Percentiles rank a stretch among this genome's conserved stretches.
Evolutionary conservation across 2,113 vertebrate species (phyloP).

Genomic region (Leptocoma aspasia): DNA sequence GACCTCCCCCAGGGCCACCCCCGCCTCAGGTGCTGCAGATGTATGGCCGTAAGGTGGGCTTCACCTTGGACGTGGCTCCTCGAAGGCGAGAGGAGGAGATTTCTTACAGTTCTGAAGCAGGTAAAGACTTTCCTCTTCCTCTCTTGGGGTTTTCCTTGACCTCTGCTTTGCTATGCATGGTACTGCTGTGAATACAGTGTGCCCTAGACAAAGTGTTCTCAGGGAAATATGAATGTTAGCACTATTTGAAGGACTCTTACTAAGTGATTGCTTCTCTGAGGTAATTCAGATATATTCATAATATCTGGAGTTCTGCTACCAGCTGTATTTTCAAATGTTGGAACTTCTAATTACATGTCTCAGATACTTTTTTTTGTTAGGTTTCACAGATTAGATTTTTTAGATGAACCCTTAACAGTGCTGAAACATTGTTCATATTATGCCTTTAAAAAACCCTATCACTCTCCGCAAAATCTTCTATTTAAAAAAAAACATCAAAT

Average conservation of each 20-base stretch:
- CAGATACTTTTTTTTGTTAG: not conserved
- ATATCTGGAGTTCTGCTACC: not conserved
- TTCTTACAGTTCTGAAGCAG: conserved; percentile 79
- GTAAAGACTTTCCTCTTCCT: conserved; percentile 39
- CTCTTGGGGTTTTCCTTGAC: not conserved
- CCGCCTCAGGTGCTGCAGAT: conserved; percentile 91
- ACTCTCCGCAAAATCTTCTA: not conserved
- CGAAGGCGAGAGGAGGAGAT: conserved; percentile 78
- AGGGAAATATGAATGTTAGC: not conserved
- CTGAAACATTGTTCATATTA: not conserved
- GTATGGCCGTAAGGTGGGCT: conserved; percentile 83
- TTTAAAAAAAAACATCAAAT: not conserved
- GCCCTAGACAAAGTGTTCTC: not conserved
- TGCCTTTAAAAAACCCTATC: not conserved
- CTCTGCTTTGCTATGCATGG: not conserved
- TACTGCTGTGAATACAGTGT: not conserved
- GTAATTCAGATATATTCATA: not conserved
- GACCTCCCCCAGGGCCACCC: conserved; percentile 92
- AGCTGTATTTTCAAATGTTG: not conserved
- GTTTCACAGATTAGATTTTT: not conserved
- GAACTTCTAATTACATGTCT: not conserved
- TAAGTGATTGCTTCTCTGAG: not conserved
- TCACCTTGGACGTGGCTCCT: conserved; percentile 69
- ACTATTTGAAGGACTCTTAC: not conserved
- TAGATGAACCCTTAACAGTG: not conserved